phyloP scores from a whole-genome alignment of 2,113 vertebrate genomes.

The Puma concolor region DNA sequence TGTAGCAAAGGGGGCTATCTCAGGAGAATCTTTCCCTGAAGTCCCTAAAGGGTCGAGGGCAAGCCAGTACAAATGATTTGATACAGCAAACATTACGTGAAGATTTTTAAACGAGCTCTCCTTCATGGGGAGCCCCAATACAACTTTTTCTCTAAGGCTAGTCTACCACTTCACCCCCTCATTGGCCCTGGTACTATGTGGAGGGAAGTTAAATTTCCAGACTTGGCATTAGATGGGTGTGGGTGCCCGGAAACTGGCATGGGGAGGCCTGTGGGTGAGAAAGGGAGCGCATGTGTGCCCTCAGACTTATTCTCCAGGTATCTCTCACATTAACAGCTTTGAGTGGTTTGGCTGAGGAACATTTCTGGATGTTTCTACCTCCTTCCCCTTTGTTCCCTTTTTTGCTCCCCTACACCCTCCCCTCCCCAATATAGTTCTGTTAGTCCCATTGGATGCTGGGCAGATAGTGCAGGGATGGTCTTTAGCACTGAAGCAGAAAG shows the following conservation, averaged over 20 bases:
- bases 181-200: not conserved
- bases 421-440: not conserved
- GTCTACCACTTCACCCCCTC: not conserved
- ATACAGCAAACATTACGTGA: not conserved
- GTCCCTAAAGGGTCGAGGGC: not conserved
- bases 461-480: not conserved
- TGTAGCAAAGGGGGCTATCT: not conserved
- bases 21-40: not conserved
- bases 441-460: not conserved
- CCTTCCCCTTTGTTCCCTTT: not conserved
- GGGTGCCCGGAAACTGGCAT: not conserved
- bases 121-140: not conserved
- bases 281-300: not conserved
- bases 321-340: not conserved
- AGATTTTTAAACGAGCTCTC: not conserved
- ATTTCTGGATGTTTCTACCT: not conserved
- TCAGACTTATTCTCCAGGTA: not conserved
- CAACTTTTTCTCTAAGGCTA: not conserved
- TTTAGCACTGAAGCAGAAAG: not conserved
- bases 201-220: not conserved
- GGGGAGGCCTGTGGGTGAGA: not conserved
- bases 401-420: not conserved
- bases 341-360: not conserved
- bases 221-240: not conserved
- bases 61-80: not conserved